A percentile compares a stretch with the other conserved stretches of the same genome.
These are phyloP conservation scores for Bubalus kerabau DNA, from an alignment of 2,113 vertebrate genomes.

Conservation along the genomic window DNA sequence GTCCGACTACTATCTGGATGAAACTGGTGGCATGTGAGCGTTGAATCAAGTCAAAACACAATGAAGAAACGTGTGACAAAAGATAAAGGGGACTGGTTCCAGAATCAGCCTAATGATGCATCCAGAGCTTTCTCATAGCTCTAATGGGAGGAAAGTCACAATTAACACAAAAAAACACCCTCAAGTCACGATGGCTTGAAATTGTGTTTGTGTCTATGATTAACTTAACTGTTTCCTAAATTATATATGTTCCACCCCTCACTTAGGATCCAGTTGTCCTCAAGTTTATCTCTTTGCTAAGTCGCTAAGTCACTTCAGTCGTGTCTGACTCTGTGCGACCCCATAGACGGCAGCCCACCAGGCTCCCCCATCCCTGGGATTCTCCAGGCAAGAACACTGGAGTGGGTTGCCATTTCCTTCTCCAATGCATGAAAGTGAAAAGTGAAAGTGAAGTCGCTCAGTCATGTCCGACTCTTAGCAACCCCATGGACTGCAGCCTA, in stretches of 20 bases:
- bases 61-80: conserved; percentile 29
- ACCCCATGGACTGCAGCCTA: too few species aligned
- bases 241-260: neutral
- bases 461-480: fast-evolving
- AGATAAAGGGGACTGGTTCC: neutral
- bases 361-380: too few species aligned
- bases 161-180: neutral
- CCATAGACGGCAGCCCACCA: too few species aligned
- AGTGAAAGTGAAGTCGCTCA: too few species aligned
- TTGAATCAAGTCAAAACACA: conserved; percentile 46
- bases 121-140: neutral
- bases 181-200: neutral
- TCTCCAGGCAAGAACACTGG: too few species aligned
- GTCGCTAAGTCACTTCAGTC: too few species aligned
- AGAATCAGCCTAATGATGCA: neutral
- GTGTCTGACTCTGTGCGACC: too few species aligned
- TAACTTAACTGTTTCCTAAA: neutral
- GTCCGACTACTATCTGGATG: neutral
- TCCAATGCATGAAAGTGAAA: too few species aligned
- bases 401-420: too few species aligned
- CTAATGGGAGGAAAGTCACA: neutral
- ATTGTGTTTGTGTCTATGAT: neutral
- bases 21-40: neutral
- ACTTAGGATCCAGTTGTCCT: neutral
- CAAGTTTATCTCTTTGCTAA: conserved; percentile 8